A percentile compares a stretch with the other conserved stretches of the same genome.
Conservation (phyloP, 1,140 invertebrate genomes). For the Drosophila sturtevanti region DNA sequence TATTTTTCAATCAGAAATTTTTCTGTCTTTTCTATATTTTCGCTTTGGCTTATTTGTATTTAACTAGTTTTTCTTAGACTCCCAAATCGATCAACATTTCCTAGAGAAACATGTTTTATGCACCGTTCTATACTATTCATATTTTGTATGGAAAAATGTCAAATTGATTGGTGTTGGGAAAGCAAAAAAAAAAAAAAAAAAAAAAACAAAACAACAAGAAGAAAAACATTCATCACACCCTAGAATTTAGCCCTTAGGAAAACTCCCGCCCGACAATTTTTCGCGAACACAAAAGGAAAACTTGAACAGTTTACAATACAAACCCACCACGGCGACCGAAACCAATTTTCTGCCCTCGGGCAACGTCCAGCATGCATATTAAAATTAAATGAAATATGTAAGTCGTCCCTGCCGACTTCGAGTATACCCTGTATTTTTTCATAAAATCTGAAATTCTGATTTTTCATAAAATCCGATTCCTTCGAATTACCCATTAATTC, state of each 20-base stretch:
- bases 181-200: not conserved
- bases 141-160: not conserved
- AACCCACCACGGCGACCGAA: not conserved
- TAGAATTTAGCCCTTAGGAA: not conserved
- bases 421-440: too few species aligned
- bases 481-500: too few species aligned
- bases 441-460: too few species aligned
- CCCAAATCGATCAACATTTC: too few species aligned
- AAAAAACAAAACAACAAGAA: not conserved
- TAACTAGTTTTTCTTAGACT: too few species aligned
- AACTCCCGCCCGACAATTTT: not conserved
- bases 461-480: too few species aligned
- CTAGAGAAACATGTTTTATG: not conserved
- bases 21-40: too few species aligned
- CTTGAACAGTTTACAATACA: not conserved
- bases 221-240: not conserved
- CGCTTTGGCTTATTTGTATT: not conserved
- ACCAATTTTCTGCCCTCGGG: conserved; percentile 14
- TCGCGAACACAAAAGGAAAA: not conserved
- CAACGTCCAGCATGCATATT: conserved; percentile 46
- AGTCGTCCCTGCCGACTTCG: too few species aligned
- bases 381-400: too few species aligned
- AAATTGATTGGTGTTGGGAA: not conserved
- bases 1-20: too few species aligned
- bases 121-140: not conserved